Evolutionary conservation across 1,140 invertebrate genomes (phyloP), one percentile per base, ranked within the genome.

Genomic region (Penaeus indicus): DNA sequence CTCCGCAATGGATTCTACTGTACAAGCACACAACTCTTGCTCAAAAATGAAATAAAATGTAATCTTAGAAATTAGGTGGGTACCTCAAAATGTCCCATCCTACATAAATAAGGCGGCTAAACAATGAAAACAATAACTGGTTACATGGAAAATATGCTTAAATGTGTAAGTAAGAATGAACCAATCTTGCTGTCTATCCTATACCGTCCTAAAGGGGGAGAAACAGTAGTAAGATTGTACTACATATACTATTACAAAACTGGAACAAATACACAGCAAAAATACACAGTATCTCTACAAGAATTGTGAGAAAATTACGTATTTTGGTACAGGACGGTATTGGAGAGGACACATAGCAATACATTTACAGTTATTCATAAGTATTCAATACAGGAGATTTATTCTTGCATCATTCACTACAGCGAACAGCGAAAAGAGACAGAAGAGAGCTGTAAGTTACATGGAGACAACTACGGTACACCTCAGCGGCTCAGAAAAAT

Each of bases 271-370:
- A 84, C 88, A 89, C 85, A 88, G 90, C 90, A 86, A 89, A 89
- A 89, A 88, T 85, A 88, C 84, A 88, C 83, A 88, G 86, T 88
- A 85, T 83, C 88, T 89, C 88, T 89, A 89, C 88, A 84, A 89
- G 85, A 87, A 84, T 82, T 86, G 82, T 89, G 87, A 86, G 84
- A 85, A 85, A 88, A 75, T 91, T 89, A 91, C 90, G 90, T 91
- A 91, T 91, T 91, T 91, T 89, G 89, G 85, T 85, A 87, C 88
- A 89, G 90, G 90, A 91, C 90, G 90, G 88, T 91, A 91, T 89
- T 88, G 90, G 90, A 91, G 80, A 89, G 88, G 77, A 84, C 85
- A 88, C 61, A 61, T 89, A 84, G 84, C 78, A 90, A 72, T 90
- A 91, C 85, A 88, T 89, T 88, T 89, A 90, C 86, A 90, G 78